Evolutionary conservation across 2,888 invertebrate genomes (phyloP).

Genomic region (Steinernema scapterisci): DNA sequence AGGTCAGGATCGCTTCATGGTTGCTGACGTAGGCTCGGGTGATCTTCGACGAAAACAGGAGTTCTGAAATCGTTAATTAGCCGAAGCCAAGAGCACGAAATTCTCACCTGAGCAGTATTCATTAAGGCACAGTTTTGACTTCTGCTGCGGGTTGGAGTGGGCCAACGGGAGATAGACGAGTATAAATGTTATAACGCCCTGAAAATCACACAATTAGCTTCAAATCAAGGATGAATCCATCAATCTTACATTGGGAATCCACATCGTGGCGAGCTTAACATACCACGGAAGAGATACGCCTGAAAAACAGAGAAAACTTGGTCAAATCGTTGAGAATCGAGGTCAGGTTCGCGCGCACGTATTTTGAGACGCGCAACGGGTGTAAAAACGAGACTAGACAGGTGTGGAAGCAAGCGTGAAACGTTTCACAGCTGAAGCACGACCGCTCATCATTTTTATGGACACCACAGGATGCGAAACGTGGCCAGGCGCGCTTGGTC

Average conservation of each 20-base stretch:
- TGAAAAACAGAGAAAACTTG: background rate
- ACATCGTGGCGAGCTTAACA: slow-evolving; percentile 17
- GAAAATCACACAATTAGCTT: background rate
- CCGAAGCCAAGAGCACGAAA: no score
- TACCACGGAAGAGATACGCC: slow-evolving; percentile 22
- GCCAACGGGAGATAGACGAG: background rate
- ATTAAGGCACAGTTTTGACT: slow-evolving; percentile 7
- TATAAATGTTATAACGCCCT: background rate
- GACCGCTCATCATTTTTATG: no score
- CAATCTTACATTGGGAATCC: background rate
- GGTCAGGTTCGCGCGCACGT: no score
- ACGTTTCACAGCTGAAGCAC: no score
- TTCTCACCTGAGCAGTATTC: slow-evolving; percentile 6
- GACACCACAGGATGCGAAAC: no score
- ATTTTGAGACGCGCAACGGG: no score
- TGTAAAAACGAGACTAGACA: no score
- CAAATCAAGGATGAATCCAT: background rate
- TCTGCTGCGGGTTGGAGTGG: background rate
- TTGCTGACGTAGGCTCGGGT: background rate
- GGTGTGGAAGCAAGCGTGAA: no score
- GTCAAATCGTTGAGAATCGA: no score
- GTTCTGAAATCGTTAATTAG: background rate
- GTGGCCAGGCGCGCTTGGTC: no score
- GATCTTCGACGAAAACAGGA: background rate
- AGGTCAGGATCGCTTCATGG: slow-evolving; percentile 2